Evolutionary conservation across 2,888 invertebrate genomes (phyloP), one percentile per base, ranked within the genome.

Genomic region (Punctoribates punctum): DNA sequence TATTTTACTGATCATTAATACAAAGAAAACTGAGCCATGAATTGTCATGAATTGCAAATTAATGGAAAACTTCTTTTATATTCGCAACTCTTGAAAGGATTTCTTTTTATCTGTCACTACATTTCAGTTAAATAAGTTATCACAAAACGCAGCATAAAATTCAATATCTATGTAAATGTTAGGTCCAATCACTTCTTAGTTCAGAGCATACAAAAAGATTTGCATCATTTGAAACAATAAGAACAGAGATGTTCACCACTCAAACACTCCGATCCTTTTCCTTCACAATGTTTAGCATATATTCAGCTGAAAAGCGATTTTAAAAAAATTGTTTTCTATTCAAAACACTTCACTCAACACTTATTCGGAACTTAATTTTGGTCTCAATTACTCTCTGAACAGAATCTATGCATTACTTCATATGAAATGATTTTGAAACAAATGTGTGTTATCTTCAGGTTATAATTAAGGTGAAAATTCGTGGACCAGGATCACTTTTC

Each of bases 41-140:
- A 60, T 23, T 65, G 67, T 23, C 60, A 60, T 60, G 60, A 67
- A 67, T 67, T 67, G 67, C 67, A 67, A 67, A 67, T 67, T 67
- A 67, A 67, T 23, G 23, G 9, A 9, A 29, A 29, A 29, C 27
- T 60, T 29, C 62, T 27, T 27, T 27, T 62, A 20, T 62, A 17
- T 62, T 62, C 34, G 9, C 23, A 13, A 11, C 20, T 62, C 34
- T 62, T 25, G 11, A 23, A 13, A 17, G 8, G 62, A 25, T 23
- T 62, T 62, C 27, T n/a, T 57, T 57, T 25, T 25, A 25, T 48
- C 17, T 48, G 62, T 62, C 34, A 27, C 17, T n/a, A 29, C 27
- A 15, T 62, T 62, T 34, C 62, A 27, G 38, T 67, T 67, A 67
- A 67, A 67, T 67, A 67, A 34, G 29, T 62, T 62, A 62, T 62